These are phyloP conservation scores for Limanda limanda DNA, from an alignment of 2,113 vertebrate species.

Conservation along the genomic window DNA sequence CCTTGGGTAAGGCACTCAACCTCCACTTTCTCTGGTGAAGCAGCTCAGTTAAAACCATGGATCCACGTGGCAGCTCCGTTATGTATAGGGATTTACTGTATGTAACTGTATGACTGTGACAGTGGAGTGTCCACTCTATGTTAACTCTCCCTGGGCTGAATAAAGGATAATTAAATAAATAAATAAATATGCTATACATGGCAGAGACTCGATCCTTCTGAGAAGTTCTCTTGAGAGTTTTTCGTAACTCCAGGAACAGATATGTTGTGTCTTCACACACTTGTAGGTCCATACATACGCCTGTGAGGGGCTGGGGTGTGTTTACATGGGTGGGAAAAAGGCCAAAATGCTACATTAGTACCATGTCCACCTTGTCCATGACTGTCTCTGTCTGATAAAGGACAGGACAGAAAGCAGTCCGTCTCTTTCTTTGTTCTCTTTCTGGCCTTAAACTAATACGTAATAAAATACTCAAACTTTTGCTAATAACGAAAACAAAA, in stretches of 20 bases:
- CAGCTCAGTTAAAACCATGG: conserved; percentile 18
- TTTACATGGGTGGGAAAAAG: conserved; percentile 34
- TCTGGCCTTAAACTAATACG: conserved; percentile 21
- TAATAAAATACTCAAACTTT: conserved; percentile 35
- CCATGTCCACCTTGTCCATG: conserved; percentile 46
- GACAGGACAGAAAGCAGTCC: conserved; percentile 4
- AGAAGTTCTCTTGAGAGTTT: conserved; percentile 37
- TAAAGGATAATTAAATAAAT: conserved; percentile 78
- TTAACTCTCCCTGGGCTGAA: conserved; percentile 32
- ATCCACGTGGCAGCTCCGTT: conserved; percentile 22
- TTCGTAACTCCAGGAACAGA: conserved; percentile 38
- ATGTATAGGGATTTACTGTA: not conserved
- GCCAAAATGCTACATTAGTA: conserved; percentile 74
- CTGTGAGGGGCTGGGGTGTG: conserved; percentile 36
- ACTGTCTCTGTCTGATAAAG: conserved; percentile 7
- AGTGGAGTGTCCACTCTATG: conserved; percentile 13
- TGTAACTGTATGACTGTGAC: conserved; percentile 9
- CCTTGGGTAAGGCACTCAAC: conserved; percentile 73
- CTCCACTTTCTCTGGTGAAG: conserved; percentile 49
- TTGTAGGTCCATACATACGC: conserved; percentile 56
- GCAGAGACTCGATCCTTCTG: conserved; percentile 59
- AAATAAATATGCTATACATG: conserved; percentile 79
- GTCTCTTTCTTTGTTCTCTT: conserved; percentile 15
- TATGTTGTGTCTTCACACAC: conserved; percentile 39
- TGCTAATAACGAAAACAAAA: conserved; percentile 37